These are phyloP conservation scores for Cecidostiba fungosa DNA, from an alignment of 2,888 invertebrate genomes.

Conservation along the genomic window DNA sequence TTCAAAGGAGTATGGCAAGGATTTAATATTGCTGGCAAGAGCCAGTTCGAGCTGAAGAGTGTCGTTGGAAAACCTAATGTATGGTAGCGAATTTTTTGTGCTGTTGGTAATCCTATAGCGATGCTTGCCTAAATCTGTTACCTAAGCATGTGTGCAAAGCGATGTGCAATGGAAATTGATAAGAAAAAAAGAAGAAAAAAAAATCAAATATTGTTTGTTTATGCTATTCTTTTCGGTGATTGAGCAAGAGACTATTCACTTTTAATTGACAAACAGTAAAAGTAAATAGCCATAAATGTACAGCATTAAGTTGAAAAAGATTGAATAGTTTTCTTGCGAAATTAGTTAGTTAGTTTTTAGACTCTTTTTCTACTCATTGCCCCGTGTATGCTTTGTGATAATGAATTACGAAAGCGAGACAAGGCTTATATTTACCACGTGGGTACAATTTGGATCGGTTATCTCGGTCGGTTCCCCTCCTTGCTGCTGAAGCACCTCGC, in stretches of 20 bases:
- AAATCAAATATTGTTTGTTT: constrained; percentile 31
- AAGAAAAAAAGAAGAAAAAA: constrained; percentile 50
- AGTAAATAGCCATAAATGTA: neutral
- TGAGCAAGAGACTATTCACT: neutral
- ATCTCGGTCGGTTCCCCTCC: constrained; percentile 86
- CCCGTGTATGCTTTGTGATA: constrained; percentile 19
- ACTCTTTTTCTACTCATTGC: constrained; percentile 2
- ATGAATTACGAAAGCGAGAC: constrained; percentile 29
- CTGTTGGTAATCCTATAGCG: constrained; percentile 70
- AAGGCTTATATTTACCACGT: constrained; percentile 88
- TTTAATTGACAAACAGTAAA: neutral
- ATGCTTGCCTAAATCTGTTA: constrained; percentile 72
- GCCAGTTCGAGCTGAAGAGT: constrained; percentile 62
- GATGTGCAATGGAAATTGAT: constrained; percentile 28
- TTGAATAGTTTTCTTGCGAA: neutral
- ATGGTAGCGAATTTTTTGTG: constrained; percentile 67
- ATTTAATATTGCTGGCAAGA: constrained; percentile 34
- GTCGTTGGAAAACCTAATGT: constrained; percentile 66
- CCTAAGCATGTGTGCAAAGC: constrained; percentile 67
- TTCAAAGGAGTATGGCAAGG: constrained; percentile 69
- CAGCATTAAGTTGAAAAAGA: constrained; percentile 2
- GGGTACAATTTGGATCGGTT: constrained; percentile 93
- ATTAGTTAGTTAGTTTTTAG: neutral
- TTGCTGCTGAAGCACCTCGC: constrained; percentile 92
- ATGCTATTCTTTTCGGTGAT: neutral